These are phyloP conservation scores for Drosophila nr. perissopoda DNA, from an alignment of 2,888 invertebrate genomes.

Conservation along the genomic window DNA sequence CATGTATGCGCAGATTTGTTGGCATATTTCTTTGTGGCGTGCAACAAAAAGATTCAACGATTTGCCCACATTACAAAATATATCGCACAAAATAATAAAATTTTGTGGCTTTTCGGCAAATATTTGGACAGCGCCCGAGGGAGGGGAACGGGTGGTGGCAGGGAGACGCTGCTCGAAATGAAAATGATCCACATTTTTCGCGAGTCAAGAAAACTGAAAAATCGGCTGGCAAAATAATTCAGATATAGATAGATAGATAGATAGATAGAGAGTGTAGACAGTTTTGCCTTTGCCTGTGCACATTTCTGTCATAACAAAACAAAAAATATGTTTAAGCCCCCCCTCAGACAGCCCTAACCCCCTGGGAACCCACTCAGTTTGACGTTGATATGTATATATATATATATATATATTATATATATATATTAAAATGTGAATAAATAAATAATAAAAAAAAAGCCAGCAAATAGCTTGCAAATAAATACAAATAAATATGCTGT, in stretches of 20 bases:
- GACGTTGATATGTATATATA: slow-evolving; percentile 52
- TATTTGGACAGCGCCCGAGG: slow-evolving; percentile 55
- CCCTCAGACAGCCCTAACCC: slow-evolving; percentile 4
- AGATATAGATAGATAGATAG: background rate
- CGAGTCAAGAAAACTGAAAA: slow-evolving; percentile 30
- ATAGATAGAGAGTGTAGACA: slow-evolving; percentile 29
- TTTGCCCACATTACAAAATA: slow-evolving; percentile 63
- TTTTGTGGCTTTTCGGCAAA: slow-evolving; percentile 70
- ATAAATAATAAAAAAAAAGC: slow-evolving; percentile 51
- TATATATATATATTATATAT: background rate
- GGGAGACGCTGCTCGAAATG: slow-evolving; percentile 32
- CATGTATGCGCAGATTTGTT: slow-evolving; percentile 1
- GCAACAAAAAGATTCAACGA: slow-evolving; percentile 34
- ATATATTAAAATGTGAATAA: slow-evolving; percentile 55
- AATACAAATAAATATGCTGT: slow-evolving; percentile 39
- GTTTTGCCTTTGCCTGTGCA: slow-evolving; percentile 47
- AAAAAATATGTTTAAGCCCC: slow-evolving; percentile 53
- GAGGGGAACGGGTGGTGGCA: background rate
- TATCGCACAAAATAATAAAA: slow-evolving; percentile 66
- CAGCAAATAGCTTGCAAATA: slow-evolving; percentile 15
- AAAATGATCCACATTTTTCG: slow-evolving; percentile 47
- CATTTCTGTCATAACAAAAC: slow-evolving; percentile 76
- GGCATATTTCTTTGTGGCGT: slow-evolving; percentile 24
- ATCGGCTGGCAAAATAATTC: slow-evolving; percentile 6
- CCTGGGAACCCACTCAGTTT: slow-evolving; percentile 17